Evolutionary conservation across 2,113 vertebrate species (phyloP).

Genomic region (Cyanoliseus patagonus): DNA sequence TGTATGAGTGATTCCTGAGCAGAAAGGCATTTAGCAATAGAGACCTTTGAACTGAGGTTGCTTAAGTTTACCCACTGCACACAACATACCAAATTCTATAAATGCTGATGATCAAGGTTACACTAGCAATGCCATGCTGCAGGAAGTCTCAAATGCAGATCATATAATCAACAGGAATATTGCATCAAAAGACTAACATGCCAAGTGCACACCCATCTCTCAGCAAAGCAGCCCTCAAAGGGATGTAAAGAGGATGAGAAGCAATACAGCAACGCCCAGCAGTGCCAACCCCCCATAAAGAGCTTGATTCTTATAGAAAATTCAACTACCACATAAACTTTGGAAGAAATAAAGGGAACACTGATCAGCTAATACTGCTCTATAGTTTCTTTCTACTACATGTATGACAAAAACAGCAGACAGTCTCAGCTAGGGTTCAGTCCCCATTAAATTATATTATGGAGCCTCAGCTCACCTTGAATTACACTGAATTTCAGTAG

Average conservation of each 20-base stretch:
- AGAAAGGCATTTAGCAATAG: neutral
- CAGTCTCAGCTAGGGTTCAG: neutral
- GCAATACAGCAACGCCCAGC: neutral
- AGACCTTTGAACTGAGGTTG: neutral
- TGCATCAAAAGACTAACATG: neutral
- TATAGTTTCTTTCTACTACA: neutral
- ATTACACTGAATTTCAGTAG: neutral
- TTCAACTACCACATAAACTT: neutral
- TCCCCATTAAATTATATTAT: neutral
- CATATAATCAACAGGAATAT: accelerated
- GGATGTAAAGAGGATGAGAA: neutral
- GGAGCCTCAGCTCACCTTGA: neutral
- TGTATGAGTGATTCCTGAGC: neutral
- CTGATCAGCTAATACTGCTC: neutral
- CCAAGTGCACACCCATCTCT: neutral
- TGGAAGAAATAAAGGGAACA: neutral
- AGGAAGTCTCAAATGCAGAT: neutral
- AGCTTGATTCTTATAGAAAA: neutral
- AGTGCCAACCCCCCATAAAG: neutral
- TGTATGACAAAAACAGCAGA: neutral
- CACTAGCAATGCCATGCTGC: neutral
- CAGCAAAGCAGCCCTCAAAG: neutral
- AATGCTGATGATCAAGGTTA: neutral
- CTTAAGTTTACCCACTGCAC: neutral
- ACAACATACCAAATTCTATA: neutral